phyloP scores from a whole-genome alignment of 2,888 invertebrate genomes.

The Aquatica leii region DNA sequence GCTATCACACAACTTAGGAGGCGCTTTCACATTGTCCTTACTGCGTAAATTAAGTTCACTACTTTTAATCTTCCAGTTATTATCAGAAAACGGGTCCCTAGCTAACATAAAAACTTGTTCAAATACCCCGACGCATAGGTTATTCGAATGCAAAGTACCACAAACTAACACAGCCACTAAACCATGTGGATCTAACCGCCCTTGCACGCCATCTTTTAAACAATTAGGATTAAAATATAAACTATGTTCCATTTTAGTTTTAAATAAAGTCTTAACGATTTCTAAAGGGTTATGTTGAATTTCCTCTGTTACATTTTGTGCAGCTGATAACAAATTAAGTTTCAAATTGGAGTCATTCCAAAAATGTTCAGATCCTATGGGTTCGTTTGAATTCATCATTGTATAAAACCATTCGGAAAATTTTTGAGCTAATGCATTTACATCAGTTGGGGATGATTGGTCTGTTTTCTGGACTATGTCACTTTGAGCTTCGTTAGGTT shows the following conservation, averaged over 20 bases:
- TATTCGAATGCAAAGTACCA: conserved; percentile 68
- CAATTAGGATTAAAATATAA: conserved; percentile 70
- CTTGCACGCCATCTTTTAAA: conserved; percentile 65
- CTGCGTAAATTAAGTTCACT: conserved; percentile 62
- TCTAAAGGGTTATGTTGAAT: conserved; percentile 52
- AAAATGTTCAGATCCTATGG: conserved; percentile 64
- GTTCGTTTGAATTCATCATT: conserved; percentile 58
- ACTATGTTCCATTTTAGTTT: conserved; percentile 58
- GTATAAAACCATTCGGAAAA: conserved; percentile 69
- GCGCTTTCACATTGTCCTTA: conserved; percentile 43
- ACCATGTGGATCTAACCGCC: conserved; percentile 69
- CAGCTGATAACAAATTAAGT: conserved; percentile 50
- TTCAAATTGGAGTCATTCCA: conserved; percentile 63
- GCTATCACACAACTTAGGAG: conserved; percentile 36
- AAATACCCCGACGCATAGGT: conserved; percentile 68
- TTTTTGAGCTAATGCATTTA: conserved; percentile 63
- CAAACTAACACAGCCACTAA: conserved; percentile 68
- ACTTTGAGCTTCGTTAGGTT: no score
- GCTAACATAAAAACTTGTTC: conserved; percentile 72
- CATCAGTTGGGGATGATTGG: conserved; percentile 27
- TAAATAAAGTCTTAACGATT: conserved; percentile 57
- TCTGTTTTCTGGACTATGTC: background rate
- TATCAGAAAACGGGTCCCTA: conserved; percentile 68
- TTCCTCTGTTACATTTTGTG: conserved; percentile 45
- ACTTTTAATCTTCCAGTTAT: conserved; percentile 75